Evolutionary conservation across 35 echinoderm and acorn worm genomes (phyloP).

Genomic region (Ophioderma brevispina): DNA sequence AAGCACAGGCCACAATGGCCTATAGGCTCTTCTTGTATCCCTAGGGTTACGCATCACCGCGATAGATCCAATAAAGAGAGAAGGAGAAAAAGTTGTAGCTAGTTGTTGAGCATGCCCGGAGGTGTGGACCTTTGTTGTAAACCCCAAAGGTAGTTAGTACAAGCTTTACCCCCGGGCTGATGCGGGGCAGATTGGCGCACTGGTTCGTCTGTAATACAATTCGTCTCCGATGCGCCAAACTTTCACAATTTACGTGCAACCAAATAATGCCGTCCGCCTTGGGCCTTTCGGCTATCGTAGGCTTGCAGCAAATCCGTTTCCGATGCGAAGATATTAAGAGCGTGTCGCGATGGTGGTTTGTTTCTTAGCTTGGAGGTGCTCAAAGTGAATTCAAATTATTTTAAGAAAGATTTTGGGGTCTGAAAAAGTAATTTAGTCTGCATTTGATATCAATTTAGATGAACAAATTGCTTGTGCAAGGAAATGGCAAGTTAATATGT

Average conservation of each 20-base stretch:
- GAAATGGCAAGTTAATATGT: too few relatives aligned
- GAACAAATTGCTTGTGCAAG: too few relatives aligned
- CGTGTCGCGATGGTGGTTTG: too few relatives aligned
- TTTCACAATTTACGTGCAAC: neutral
- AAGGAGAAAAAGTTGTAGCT: neutral
- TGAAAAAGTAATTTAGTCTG: too few relatives aligned
- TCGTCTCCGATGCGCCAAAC: neutral
- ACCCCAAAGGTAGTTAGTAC: neutral
- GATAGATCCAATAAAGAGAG: neutral
- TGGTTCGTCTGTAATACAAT: neutral
- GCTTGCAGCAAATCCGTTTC: neutral
- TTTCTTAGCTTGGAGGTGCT: too few relatives aligned
- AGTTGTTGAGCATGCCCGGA: neutral
- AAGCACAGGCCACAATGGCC: neutral
- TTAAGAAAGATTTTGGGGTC: too few relatives aligned
- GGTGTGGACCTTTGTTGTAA: neutral
- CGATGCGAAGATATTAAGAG: neutral
- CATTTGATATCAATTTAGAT: too few relatives aligned
- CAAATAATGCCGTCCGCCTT: neutral
- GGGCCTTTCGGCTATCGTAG: neutral
- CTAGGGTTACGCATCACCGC: too few relatives aligned
- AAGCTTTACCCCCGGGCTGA: neutral
- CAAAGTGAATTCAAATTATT: too few relatives aligned
- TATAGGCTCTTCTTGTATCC: neutral
- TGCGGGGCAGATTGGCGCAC: neutral